Evolutionary conservation across 2,113 vertebrate genomes (phyloP).

Genomic region (Cryptomyrus ogoouensis): DNA sequence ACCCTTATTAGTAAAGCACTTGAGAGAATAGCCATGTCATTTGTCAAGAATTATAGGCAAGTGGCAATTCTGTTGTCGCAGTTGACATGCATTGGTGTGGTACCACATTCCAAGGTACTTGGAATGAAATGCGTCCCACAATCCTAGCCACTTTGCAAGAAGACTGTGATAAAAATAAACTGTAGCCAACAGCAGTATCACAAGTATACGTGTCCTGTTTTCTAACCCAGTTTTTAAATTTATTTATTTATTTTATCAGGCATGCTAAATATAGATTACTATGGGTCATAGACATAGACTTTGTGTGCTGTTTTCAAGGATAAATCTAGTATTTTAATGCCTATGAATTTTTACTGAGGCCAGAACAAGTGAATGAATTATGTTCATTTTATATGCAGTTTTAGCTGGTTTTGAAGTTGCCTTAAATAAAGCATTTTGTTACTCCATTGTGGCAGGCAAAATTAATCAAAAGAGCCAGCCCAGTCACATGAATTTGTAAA

Average conservation of each 20-base stretch:
- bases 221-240: neutral
- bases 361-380: neutral
- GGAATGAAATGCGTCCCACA: neutral
- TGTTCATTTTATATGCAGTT: neutral
- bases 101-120: neutral
- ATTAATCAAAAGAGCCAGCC: neutral
- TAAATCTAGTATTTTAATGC: neutral
- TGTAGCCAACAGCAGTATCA: neutral
- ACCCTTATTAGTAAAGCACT: conserved; percentile 15
- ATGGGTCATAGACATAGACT: conserved; percentile 1
- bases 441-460: neutral
- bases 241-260: conserved; percentile 11
- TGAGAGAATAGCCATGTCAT: neutral
- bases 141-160: neutral
- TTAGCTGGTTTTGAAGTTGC: conserved; percentile 1
- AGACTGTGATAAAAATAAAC: conserved; percentile 2
- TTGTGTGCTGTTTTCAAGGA: neutral
- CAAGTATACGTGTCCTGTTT: conserved; percentile 2
- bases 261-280: conserved; percentile 12
- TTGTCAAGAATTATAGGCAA: neutral
- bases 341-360: neutral
- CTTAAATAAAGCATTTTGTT: neutral
- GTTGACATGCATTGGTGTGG: neutral
- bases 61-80: neutral
- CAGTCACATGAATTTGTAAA: neutral